Evolutionary conservation across 2,797 vertebrate species (phyloP).

Genomic region (Linurgus olivaceus): DNA sequence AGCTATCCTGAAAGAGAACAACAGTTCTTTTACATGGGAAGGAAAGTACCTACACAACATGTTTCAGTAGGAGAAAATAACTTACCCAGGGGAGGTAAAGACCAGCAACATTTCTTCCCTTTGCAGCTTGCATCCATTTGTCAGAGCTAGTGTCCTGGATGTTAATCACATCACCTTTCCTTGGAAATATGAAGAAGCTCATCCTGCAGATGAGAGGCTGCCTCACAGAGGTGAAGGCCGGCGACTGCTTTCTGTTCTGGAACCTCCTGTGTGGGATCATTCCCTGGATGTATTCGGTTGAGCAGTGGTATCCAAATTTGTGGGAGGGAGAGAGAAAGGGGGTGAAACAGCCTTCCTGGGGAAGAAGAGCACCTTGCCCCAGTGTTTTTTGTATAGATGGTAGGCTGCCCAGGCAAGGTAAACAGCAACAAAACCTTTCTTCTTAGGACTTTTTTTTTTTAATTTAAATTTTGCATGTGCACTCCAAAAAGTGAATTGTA

Average conservation of each 20-base stretch:
- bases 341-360: not conserved
- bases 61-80: not conserved
- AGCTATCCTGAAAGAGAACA: not conserved
- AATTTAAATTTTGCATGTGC: not conserved
- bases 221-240: not conserved
- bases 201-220: not conserved
- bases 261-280: not conserved
- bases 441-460: not conserved
- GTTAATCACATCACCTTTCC: not conserved
- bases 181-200: not conserved
- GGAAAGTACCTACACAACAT: fast-evolving
- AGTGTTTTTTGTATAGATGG: not conserved
- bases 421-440: not conserved
- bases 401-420: not conserved
- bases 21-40: not conserved
- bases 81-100: not conserved
- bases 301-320: not conserved
- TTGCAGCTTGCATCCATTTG: not conserved
- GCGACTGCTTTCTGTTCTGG: fast-evolving
- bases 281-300: not conserved
- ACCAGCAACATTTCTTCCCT: not conserved
- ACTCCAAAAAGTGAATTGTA: not conserved
- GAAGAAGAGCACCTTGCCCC: not conserved
- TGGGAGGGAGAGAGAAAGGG: not conserved
- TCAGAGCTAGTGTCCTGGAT: not conserved